phyloP scores from a whole-genome alignment of 2,797 vertebrate species.

The Selene dorsalis region DNA sequence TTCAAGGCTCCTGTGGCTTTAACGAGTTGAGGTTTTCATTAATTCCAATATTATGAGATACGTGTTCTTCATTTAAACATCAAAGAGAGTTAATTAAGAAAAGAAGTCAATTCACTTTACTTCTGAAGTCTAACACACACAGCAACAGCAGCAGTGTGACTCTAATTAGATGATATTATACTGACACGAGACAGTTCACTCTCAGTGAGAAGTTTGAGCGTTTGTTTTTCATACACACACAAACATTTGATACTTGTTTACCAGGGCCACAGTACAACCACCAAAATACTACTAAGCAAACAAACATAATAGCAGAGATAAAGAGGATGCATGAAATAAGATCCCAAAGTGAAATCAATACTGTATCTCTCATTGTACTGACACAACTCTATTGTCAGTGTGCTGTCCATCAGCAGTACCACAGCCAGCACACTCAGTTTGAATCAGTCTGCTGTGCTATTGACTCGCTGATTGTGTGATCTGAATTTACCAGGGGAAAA shows the following conservation, averaged over 20 bases:
- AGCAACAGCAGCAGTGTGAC: slow-evolving; percentile 3
- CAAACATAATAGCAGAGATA: slow-evolving; percentile 49
- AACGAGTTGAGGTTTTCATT: slow-evolving; percentile 41
- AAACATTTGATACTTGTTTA: slow-evolving; percentile 45
- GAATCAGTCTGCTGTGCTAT: slow-evolving; percentile 1
- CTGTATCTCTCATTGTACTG: slow-evolving; percentile 17
- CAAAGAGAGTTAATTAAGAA: slow-evolving; percentile 40
- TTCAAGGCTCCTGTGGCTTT: slow-evolving; percentile 14
- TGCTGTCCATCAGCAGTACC: slow-evolving; percentile 28
- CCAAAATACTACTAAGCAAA: slow-evolving; percentile 19
- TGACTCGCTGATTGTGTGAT: background rate
- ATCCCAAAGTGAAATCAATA: slow-evolving; percentile 63
- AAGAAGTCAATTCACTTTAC: background rate
- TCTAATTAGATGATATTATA: slow-evolving; percentile 24
- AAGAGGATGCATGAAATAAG: slow-evolving; percentile 58
- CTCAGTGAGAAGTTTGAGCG: no score
- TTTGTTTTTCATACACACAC: slow-evolving; percentile 1
- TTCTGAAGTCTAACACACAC: slow-evolving; percentile 7
- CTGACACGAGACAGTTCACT: background rate
- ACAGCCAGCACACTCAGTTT: background rate
- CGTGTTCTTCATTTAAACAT: slow-evolving; percentile 21
- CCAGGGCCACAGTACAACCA: background rate
- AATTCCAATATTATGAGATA: slow-evolving; percentile 14
- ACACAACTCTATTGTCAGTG: slow-evolving; percentile 26
- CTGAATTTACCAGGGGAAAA: background rate